Evolutionary conservation across 2,113 vertebrate genomes (phyloP).

Genomic region (Cnemophilus loriae): DNA sequence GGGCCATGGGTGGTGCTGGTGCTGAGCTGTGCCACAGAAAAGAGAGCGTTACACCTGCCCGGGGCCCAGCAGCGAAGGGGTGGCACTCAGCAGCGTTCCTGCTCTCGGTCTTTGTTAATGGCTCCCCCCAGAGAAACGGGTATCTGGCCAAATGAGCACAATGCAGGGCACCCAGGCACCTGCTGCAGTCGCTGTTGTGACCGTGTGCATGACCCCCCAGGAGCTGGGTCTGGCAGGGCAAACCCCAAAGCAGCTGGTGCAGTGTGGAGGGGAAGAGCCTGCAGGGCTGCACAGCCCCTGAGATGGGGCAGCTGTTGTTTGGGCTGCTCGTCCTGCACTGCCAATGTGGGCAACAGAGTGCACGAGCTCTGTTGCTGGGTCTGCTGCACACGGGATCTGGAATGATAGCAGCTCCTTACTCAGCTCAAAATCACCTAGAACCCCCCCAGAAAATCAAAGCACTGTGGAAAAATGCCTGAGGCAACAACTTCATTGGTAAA

Average conservation of each 20-base stretch:
- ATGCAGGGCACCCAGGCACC: not conserved
- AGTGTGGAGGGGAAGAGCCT: not conserved
- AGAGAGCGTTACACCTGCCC: not conserved
- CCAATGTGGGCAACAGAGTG: not conserved
- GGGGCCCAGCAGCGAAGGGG: rapidly evolving
- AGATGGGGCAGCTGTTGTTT: rapidly evolving
- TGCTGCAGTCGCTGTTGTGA: rapidly evolving
- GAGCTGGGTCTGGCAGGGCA: not conserved
- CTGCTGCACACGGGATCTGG: not conserved
- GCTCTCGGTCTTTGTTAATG: not conserved
- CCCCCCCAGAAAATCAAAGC: constrained; percentile 11
- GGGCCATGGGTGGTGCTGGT: not conserved
- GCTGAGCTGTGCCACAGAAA: not conserved
- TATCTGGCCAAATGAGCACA: rapidly evolving
- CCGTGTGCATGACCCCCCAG: rapidly evolving
- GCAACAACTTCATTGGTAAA: constrained; percentile 65
- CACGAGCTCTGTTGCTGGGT: not conserved
- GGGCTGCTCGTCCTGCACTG: not conserved
- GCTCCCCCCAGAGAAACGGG: not conserved
- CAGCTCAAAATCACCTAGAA: constrained; percentile 52
- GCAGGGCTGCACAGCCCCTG: not conserved
- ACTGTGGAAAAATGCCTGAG: constrained; percentile 56
- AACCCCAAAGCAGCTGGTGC: rapidly evolving
- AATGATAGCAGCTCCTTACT: constrained; percentile 26
- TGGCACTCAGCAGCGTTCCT: not conserved